phyloP scores from a whole-genome alignment of 1,140 invertebrate species.

The Orius laevigatus region DNA sequence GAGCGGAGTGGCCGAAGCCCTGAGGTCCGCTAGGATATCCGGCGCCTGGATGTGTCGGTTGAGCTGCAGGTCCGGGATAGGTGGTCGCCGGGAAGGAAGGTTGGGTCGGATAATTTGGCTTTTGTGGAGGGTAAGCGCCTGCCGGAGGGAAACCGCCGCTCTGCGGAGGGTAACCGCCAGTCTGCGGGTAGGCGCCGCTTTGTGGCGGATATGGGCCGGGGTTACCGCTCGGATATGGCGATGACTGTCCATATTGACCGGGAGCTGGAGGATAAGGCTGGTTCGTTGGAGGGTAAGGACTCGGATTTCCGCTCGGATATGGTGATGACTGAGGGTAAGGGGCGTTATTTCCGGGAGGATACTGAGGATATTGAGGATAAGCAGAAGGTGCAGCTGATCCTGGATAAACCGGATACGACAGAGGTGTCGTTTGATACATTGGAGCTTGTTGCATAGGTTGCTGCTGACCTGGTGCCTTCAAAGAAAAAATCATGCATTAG shows the following conservation, averaged over 20 bases:
- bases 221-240: conserved; percentile 18
- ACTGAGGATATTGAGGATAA: conserved; percentile 12
- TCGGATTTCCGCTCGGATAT: conserved; percentile 14
- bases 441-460: conserved; percentile 23
- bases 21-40: conserved; percentile 6
- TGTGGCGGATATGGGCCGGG: conserved; percentile 18
- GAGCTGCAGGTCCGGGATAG: conserved; percentile 13
- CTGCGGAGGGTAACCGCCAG: conserved; percentile 1
- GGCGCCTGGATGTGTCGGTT: not conserved
- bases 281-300: conserved; percentile 10
- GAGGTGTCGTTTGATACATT: conserved; percentile 14
- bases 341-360: conserved; percentile 8
- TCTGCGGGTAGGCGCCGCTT: conserved; percentile 19
- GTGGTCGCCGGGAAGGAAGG: conserved; percentile 8
- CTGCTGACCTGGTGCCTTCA: conserved; percentile 16
- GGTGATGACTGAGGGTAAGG: conserved; percentile 16
- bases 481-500: conserved; percentile 5
- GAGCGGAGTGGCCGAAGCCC: conserved; percentile 2
- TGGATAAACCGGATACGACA: conserved; percentile 17
- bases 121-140: conserved; percentile 10
- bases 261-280: conserved; percentile 12
- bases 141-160: not conserved
- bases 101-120: conserved; percentile 13
- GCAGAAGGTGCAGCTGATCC: conserved; percentile 14
- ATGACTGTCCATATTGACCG: conserved; percentile 20